phyloP scores from a whole-genome alignment of 2,888 invertebrate species.

The Ophion slaviceki region DNA sequence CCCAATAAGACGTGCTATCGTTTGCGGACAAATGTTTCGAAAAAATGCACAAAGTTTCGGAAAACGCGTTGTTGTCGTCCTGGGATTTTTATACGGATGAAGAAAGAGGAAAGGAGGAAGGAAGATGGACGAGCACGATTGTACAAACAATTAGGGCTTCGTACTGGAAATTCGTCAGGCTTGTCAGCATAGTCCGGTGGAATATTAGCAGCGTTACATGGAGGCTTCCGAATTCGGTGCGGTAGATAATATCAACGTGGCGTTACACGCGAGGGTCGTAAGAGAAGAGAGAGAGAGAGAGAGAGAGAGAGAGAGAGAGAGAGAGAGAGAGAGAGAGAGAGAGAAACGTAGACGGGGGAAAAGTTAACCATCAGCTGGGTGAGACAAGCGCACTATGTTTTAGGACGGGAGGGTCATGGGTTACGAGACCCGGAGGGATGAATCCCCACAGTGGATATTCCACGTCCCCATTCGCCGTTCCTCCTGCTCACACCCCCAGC shows the following conservation, averaged over 20 bases:
- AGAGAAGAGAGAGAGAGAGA: conserved; percentile 4
- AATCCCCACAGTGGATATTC: conserved; percentile 24
- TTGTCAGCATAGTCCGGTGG: conserved; percentile 36
- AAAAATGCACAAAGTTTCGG: neutral
- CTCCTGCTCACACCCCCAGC: neutral
- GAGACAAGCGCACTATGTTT: conserved; percentile 18
- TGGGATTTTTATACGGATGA: neutral
- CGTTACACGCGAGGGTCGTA: conserved; percentile 46
- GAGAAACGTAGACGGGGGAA: neutral
- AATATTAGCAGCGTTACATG: conserved; percentile 38
- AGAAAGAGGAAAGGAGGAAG: neutral
- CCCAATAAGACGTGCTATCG: too few species aligned
- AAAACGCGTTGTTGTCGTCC: neutral
- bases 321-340: neutral
- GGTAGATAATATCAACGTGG: conserved; percentile 51
- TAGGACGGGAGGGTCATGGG: neutral
- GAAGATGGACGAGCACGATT: conserved; percentile 18
- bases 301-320: conserved; percentile 1
- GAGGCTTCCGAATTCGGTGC: conserved; percentile 39
- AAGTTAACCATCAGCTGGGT: conserved; percentile 43
- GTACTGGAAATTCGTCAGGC: conserved; percentile 51
- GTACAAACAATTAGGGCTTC: conserved; percentile 54
- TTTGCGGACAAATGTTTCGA: too few species aligned
- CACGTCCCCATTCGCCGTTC: neutral
- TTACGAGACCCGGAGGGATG: neutral